phyloP scores from a whole-genome alignment of 2,113 vertebrate species.

The Hydropotes inermis region DNA sequence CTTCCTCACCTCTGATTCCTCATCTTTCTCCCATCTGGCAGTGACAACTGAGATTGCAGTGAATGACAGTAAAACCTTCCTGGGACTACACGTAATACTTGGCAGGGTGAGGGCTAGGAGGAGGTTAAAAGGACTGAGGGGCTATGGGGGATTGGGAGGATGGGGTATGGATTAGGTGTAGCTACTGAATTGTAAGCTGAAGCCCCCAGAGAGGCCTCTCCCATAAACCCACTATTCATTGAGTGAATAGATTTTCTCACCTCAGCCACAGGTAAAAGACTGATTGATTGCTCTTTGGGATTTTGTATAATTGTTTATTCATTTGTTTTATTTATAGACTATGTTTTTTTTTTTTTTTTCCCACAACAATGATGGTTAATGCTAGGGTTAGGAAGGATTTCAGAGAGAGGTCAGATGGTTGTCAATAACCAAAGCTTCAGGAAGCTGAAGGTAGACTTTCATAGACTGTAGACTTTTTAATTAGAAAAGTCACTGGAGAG shows the following conservation, averaged over 20 bases:
- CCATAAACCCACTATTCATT: too few species aligned
- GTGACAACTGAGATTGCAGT: not conserved
- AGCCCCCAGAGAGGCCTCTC: too few species aligned
- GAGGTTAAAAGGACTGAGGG: not conserved
- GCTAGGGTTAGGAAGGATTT: not conserved
- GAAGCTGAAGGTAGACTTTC: not conserved
- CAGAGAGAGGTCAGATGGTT: not conserved
- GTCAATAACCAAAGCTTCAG: not conserved
- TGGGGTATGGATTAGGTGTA: fast-evolving
- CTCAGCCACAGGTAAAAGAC: not conserved
- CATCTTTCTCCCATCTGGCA: not conserved
- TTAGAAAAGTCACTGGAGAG: not conserved
- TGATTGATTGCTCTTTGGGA: not conserved
- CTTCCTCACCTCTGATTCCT: not conserved
- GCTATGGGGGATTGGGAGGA: not conserved
- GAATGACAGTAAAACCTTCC: not conserved
- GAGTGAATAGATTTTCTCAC: not conserved
- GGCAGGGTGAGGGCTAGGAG: not conserved
- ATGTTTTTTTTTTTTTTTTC: not conserved
- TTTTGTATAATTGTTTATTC: not conserved
- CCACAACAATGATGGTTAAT: not conserved
- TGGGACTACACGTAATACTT: not conserved
- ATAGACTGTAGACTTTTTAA: not conserved
- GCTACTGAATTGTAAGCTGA: not conserved
- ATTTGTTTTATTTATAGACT: not conserved